Evolutionary conservation across 2,888 invertebrate genomes (phyloP).

Genomic region (Rhaphigaster nebulosa): DNA sequence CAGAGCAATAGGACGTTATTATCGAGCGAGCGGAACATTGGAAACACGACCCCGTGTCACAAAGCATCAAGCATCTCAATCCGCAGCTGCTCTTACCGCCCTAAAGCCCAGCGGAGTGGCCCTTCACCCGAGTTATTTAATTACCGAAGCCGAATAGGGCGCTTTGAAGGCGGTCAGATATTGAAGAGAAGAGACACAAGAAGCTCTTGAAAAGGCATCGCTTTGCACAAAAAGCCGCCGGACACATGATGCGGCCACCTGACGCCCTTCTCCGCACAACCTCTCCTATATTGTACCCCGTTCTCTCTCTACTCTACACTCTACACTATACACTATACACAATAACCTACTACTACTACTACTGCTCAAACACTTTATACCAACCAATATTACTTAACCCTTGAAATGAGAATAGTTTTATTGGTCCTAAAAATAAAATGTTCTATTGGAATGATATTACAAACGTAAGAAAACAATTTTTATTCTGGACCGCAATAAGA

Average conservation of each 20-base stretch:
- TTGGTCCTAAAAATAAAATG: too few relatives aligned
- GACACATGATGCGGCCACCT: neutral
- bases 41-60: neutral
- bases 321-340: neutral
- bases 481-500: too few relatives aligned
- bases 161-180: constrained; percentile 11
- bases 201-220: neutral
- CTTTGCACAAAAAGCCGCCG: neutral
- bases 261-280: neutral
- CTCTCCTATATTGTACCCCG: neutral
- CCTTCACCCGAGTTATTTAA: neutral
- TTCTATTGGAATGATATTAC: too few relatives aligned
- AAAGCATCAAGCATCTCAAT: neutral
- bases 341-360: neutral
- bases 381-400: neutral
- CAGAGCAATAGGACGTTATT: neutral
- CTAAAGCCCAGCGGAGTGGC: neutral
- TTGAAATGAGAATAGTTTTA: too few relatives aligned
- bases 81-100: too few relatives aligned
- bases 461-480: too few relatives aligned
- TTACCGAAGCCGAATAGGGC: neutral
- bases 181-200: neutral
- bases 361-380: neutral
- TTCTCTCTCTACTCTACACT: neutral
- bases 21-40: neutral